Evolutionary conservation across 1,140 invertebrate species (phyloP), one percentile per base, ranked within the genome.

Genomic region (Anagrus nilaparvatae): DNA sequence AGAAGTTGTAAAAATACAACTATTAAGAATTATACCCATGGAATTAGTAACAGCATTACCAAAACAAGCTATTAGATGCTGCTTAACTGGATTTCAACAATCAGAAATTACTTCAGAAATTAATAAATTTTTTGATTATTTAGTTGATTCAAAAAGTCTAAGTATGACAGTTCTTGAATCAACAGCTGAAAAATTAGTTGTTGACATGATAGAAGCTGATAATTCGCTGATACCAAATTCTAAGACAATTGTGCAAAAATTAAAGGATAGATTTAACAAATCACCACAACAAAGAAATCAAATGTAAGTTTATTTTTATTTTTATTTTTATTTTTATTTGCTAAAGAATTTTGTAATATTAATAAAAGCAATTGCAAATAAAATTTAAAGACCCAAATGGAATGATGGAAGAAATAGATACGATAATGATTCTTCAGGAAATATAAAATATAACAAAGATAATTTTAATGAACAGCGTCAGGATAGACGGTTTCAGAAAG

Each of bases 1-100:
- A 19, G 81, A 86, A 60, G 64, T 56, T 18, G 59, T 84, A 0
- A 30, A 71, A 9, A 52, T 69, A 0, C 60, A 65, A 13, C 57
- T 73, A 18, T 58, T 88, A 10, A 75, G 77, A 45, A 62, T 61
- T 5, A 82, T 86, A 10, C 71, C 72, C 18, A 67, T 74, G 7
- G 73, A 81, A 41, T 69, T 84, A 40, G 58, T 87, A 8, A 66
- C 61, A 17, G 60, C 63, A 31, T 60, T 84, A 30, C 74, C 75
- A 20, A 74, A 78, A 1, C 85, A 87, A 62, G 86, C 84, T 0
- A 72, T 89, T 48, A 76, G 77, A 54, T 91, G 88, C 65, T 71
- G 74, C 19, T 58, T 85, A 3, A 69, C 66, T 43, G 75, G 70
- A 17, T 74, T 71, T 47, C 67, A 75, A 43, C 60, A 60, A 10